These are phyloP conservation scores for Calyptomena viridis DNA, from an alignment of 2,113 vertebrate genomes.

Conservation along the genomic window DNA sequence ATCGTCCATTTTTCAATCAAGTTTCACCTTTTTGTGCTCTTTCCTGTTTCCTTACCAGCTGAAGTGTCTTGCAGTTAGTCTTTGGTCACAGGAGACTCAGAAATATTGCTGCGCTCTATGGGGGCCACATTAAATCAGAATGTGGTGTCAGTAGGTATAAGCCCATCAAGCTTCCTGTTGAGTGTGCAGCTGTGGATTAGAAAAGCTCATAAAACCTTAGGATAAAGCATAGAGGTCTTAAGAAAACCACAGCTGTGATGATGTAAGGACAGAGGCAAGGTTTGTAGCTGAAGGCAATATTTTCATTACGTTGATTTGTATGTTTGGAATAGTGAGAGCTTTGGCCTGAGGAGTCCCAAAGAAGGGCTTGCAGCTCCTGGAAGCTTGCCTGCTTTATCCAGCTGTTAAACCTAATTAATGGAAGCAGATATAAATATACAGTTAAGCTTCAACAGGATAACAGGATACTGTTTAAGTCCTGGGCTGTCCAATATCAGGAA, in stretches of 20 bases:
- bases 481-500: not conserved
- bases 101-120: not conserved
- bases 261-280: conserved; percentile 41
- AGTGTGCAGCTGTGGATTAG: not conserved
- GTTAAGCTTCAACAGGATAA: not conserved
- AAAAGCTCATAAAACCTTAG: conserved; percentile 6
- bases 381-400: conserved; percentile 20
- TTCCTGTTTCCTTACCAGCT: not conserved
- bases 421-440: conserved; percentile 26
- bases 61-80: not conserved
- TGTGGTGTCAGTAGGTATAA: not conserved
- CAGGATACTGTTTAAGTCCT: not conserved
- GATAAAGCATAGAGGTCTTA: not conserved
- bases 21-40: not conserved
- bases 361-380: conserved; percentile 8
- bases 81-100: not conserved
- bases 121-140: not conserved
- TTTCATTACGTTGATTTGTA: not conserved
- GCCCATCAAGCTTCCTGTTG: not conserved
- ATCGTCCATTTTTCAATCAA: not conserved
- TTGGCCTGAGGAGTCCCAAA: not conserved
- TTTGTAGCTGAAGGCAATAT: conserved; percentile 60
- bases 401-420: conserved; percentile 27
- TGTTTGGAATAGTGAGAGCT: conserved; percentile 15
- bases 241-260: conserved; percentile 53